Evolutionary conservation across 2,113 vertebrate species (phyloP), one percentile per base, ranked within the genome.

Genomic region (Lucifuga dentata): DNA sequence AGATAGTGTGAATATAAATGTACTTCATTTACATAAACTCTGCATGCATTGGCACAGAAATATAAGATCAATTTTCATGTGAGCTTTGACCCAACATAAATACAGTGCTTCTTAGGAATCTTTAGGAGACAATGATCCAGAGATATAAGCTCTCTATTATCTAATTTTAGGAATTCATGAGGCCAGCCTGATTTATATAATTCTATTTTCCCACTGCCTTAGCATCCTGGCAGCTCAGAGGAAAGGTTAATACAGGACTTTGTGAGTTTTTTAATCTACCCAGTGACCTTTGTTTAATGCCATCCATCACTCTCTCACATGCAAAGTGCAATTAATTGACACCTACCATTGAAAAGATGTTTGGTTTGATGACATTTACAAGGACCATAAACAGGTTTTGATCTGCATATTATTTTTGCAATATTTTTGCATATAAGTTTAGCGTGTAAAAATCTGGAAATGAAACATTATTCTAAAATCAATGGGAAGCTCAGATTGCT

Each of bases 81-180:
- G 26, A 29, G 3, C 26, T 29, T 29, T 29, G 26, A 38, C 17
- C 60, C 5, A n/a, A 45, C 45, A 55, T 29, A 17, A 58, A 46
- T 29, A 29, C 3, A 50, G 17, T 23, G 16, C 19, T 59, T 21
- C 8, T 49, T 48, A 41, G 20, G 12, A n/a, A n/a, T 66, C 43
- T 64, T 17, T 62, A 12, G 57, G 49, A 63, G 63, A 59, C 55
- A 15, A 65, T 29, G 13, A 48, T 52, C 52, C 32, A 49, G 41
- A 64, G 20, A 67, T 17, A 11, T 24, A 3, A 5, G 2, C 12
- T n/a, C 26, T 40, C 9, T n/a, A 26, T 59, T 19, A 5, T 20
- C 12, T 29, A 49, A 13, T 21, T 36, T 53, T 33, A 57, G 11
- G 32, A 1, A 32, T 50, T 32, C 8, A 44, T 45, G 39, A 24